phyloP scores from a whole-genome alignment of 2,888 invertebrate species.

The Venusia cambrica region DNA sequence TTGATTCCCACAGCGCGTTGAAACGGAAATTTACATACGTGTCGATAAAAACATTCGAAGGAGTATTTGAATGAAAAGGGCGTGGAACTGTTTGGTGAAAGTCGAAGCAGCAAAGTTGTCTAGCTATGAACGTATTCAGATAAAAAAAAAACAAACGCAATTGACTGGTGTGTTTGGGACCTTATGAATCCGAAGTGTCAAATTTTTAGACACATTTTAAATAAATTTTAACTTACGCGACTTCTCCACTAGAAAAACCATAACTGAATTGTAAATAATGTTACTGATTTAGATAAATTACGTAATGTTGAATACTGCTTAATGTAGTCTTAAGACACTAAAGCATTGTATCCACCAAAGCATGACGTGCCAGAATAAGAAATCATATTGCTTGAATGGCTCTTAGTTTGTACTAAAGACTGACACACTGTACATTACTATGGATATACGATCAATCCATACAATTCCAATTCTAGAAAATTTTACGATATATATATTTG shows the following conservation, averaged over 20 bases:
- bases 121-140: conserved; percentile 2
- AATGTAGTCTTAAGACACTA: neutral
- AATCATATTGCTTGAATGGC: too few relatives aligned
- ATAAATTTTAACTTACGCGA: conserved; percentile 26
- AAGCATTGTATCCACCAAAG: conserved; percentile 2
- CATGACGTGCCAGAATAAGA: neutral
- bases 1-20: too few relatives aligned
- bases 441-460: too few relatives aligned
- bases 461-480: too few relatives aligned
- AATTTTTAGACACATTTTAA: conserved; percentile 56
- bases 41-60: too few relatives aligned
- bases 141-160: conserved; percentile 12
- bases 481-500: too few relatives aligned
- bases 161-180: conserved; percentile 21
- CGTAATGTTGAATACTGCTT: conserved; percentile 3
- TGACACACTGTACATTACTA: too few relatives aligned
- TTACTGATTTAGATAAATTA: neutral
- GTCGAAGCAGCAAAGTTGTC: conserved; percentile 1
- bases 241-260: conserved; percentile 22
- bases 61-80: too few relatives aligned
- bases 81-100: too few relatives aligned
- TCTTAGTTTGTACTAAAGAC: too few relatives aligned
- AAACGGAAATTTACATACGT: too few relatives aligned
- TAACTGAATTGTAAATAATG: conserved; percentile 11
- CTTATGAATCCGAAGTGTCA: conserved; percentile 54